Evolutionary conservation across 2,888 invertebrate genomes (phyloP), one percentile per base, ranked within the genome.

Genomic region (Lobophora halterata): DNA sequence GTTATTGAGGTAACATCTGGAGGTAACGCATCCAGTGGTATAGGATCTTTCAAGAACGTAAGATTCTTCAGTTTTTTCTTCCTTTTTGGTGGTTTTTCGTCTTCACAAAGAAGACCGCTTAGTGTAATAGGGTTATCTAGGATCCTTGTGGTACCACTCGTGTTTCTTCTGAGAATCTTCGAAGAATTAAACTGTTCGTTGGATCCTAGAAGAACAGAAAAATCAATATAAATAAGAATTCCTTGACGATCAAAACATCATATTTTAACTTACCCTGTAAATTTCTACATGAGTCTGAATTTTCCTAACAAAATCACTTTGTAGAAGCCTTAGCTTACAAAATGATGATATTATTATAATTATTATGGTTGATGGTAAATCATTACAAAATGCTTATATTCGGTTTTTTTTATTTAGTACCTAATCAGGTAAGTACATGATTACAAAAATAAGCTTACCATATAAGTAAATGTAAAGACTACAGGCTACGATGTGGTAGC

Each of bases 171-270:
- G 20, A 76, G 25, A 33, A 61, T 55, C 29, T 76, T 69, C 7
- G 75, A 62, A 3, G 79, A 67, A 49, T 75, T 53, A 31, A 67
- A 67, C 50, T 64, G 58, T 59, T 69, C 55, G 65, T 75, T 67
- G 65, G 61, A 29, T 42, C 81, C 83, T 83, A 80, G 62, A 82
- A 81, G 60, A 65, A 58, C 62, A 71, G 60, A 58, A 58, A 49
- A 21, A 17, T 19, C 4, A 38, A 9, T 40, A 47, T 18, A 1
- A 19, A 25, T 19, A 11, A n/a, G 19, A 9, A 13, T 13, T 31
- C 5, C 1, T 6, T 2, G 5, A 6, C 8, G 18, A 26, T 26
- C 13, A 14, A 2, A n/a, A 10, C 18, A 12, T 8, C 11, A 17
- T 0, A 9, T 16, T 5, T 16, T 7, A 7, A 2, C 0, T 8